These are phyloP conservation scores for Furcifer pardalis DNA, from an alignment of 2,797 vertebrate species.

Conservation along the genomic window DNA sequence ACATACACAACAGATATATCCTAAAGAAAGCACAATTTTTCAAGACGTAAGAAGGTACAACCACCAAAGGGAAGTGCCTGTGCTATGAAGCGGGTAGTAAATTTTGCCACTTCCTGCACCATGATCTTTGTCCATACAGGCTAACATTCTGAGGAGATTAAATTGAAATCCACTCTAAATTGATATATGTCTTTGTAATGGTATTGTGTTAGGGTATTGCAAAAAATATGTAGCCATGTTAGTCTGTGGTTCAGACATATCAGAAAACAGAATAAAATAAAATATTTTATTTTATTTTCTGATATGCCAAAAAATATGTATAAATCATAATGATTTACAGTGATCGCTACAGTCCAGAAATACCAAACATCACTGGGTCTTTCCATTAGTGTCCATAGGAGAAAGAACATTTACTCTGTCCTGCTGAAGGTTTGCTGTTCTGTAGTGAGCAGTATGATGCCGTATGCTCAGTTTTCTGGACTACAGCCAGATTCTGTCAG, in stretches of 20 bases:
- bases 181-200: neutral
- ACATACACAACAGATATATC: too few relatives aligned
- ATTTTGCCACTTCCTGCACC: neutral
- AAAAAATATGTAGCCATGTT: too few relatives aligned
- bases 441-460: neutral
- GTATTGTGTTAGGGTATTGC: neutral
- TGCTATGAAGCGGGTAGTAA: neutral
- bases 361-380: neutral
- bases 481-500: neutral
- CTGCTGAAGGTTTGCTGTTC: neutral
- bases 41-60: neutral
- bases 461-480: slow-evolving; percentile 4
- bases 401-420: too few relatives aligned
- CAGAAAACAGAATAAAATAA: too few relatives aligned
- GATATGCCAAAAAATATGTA: neutral
- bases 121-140: neutral
- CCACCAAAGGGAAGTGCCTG: neutral
- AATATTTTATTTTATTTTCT: too few relatives aligned
- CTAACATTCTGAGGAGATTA: too few relatives aligned
- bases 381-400: neutral
- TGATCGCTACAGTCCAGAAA: neutral
- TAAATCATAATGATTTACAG: neutral
- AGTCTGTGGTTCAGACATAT: too few relatives aligned
- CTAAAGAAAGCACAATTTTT: neutral
- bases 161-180: neutral